A percentile compares a stretch with the other conserved stretches of the same genome.
Evolutionary conservation across 1,140 invertebrate species (phyloP).

Genomic region (Calephelis virginiensis): DNA sequence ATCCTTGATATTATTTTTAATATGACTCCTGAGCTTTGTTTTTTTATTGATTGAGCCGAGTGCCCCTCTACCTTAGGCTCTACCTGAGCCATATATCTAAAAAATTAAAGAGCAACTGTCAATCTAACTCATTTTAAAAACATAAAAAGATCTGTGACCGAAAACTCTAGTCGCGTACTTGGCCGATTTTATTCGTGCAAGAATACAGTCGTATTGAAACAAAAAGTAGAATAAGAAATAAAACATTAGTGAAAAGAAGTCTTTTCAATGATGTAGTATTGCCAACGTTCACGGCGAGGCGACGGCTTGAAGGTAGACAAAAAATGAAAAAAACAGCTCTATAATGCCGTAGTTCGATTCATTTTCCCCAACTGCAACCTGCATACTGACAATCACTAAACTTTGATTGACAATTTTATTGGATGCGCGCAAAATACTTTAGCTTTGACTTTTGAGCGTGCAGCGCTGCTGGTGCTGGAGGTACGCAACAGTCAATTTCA

Average conservation of each 20-base stretch:
- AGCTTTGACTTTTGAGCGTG: slow-evolving; percentile 8
- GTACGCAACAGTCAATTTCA: neutral
- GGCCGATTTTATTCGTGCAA: slow-evolving; percentile 4
- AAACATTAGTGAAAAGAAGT: neutral
- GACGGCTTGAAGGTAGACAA: neutral
- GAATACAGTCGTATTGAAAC: neutral
- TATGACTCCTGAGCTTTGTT: too few species aligned
- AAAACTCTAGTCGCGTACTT: too few species aligned
- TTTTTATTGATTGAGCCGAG: too few species aligned
- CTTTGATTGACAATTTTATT: slow-evolving; percentile 27
- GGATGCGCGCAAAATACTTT: slow-evolving; percentile 15
- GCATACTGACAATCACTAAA: slow-evolving; percentile 20
- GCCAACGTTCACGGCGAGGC: neutral
- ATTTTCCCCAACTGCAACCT: slow-evolving; percentile 10
- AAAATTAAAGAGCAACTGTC: too few species aligned
- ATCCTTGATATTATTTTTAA: too few species aligned
- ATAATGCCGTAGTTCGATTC: neutral
- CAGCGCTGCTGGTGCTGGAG: neutral
- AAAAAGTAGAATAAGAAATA: neutral
- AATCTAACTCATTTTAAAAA: too few species aligned
- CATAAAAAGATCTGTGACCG: too few species aligned
- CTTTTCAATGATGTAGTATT: slow-evolving; percentile 1
- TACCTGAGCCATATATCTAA: too few species aligned
- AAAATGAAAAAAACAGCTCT: slow-evolving; percentile 1
- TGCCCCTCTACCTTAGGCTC: too few species aligned